These are phyloP conservation scores for Synchiropus splendidus DNA, from an alignment of 2,113 vertebrate genomes.

Conservation along the genomic window DNA sequence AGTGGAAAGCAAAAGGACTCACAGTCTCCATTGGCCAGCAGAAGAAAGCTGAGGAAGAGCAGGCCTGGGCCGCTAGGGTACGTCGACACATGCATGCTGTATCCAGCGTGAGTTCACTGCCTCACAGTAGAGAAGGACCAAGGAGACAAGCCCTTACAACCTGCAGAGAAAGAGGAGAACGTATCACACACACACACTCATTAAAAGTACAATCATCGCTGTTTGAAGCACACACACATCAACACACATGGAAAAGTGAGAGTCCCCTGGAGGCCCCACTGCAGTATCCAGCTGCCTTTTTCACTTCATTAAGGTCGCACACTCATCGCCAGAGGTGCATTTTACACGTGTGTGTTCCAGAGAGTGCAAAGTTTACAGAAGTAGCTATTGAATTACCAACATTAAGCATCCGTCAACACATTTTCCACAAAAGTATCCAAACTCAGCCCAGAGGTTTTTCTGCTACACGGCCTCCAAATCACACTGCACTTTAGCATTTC, in stretches of 20 bases:
- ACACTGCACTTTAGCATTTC: constrained; percentile 12
- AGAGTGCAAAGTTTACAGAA: constrained; percentile 15
- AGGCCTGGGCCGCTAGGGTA: constrained; percentile 56
- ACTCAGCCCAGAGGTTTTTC: constrained; percentile 5
- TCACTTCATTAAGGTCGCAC: constrained; percentile 54
- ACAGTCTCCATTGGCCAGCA: constrained; percentile 60
- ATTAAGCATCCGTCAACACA: constrained; percentile 29
- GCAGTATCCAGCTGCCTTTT: constrained; percentile 46
- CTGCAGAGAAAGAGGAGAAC: constrained; percentile 35
- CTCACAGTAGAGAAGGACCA: constrained; percentile 60
- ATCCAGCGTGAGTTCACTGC: constrained; percentile 60
- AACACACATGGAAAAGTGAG: constrained; percentile 14
- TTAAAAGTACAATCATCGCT: constrained; percentile 20
- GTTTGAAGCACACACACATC: constrained; percentile 7
- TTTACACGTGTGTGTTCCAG: constrained; percentile 6
- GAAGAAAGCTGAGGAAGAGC: constrained; percentile 60
- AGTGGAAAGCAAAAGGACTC: constrained; percentile 22
- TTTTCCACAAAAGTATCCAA: constrained; percentile 23
- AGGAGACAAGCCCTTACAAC: constrained; percentile 59
- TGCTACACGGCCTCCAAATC: constrained; percentile 18
- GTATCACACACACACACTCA: constrained; percentile 8
- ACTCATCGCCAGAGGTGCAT: constrained; percentile 44
- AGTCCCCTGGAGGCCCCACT: constrained; percentile 44
- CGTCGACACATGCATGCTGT: constrained; percentile 60
- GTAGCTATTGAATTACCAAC: constrained; percentile 33